Evolutionary conservation across 2,113 vertebrate species (phyloP).

Genomic region (Sorex araneus): DNA sequence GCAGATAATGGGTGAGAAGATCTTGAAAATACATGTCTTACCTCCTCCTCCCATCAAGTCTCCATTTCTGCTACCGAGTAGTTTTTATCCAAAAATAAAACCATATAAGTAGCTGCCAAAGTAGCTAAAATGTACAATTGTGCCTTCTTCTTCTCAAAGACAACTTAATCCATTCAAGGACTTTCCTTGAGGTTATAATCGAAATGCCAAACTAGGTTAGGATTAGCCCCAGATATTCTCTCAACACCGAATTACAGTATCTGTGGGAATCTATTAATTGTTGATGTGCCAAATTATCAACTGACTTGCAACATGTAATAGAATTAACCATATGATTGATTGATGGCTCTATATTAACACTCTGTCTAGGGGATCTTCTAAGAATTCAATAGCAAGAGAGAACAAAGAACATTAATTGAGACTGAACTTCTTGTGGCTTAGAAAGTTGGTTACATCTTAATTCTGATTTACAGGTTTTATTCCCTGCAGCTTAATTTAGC

Average conservation of each 20-base stretch:
- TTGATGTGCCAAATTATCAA: conserved; percentile 30
- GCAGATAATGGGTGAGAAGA: conserved; percentile 54
- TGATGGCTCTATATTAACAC: neutral
- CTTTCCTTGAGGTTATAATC: neutral
- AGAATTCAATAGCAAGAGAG: neutral
- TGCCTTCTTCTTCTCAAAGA: conserved; percentile 17
- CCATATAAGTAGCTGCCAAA: neutral
- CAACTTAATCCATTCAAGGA: neutral
- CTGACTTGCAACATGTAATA: conserved; percentile 8
- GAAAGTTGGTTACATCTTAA: conserved; percentile 65
- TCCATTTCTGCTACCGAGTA: conserved; percentile 26
- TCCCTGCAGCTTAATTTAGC: conserved; percentile 62
- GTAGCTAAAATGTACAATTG: conserved; percentile 61
- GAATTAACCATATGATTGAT: conserved; percentile 22
- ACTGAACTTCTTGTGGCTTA: conserved; percentile 44
- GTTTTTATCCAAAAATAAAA: conserved; percentile 62
- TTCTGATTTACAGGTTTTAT: conserved; percentile 43
- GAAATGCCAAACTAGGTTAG: conserved; percentile 16
- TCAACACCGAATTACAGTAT: neutral
- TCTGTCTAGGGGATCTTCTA: conserved; percentile 36
- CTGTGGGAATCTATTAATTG: neutral
- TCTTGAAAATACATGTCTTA: conserved; percentile 30
- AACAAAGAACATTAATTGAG: conserved; percentile 40
- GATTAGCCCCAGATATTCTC: conserved; percentile 27
- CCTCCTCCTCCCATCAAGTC: neutral